phyloP scores from a whole-genome alignment of 2,888 invertebrate genomes.

The Aethes cnicana region DNA sequence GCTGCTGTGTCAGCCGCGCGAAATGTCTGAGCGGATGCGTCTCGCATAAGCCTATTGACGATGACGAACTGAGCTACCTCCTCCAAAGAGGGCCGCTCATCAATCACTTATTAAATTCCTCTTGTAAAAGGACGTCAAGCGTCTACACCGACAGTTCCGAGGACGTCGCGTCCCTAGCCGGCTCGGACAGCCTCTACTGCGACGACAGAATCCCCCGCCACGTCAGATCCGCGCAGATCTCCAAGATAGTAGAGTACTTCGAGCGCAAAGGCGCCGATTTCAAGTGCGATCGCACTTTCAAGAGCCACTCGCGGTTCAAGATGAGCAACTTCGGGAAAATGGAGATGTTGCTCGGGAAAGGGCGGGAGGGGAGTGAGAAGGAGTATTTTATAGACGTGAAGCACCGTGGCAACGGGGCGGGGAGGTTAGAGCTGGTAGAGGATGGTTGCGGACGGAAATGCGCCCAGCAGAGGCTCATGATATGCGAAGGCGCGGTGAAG shows the following conservation, averaged over 20 bases:
- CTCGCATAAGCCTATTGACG: constrained; percentile 49
- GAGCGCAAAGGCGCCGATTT: constrained; percentile 87
- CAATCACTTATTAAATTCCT: constrained; percentile 64
- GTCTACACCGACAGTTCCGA: constrained; percentile 94
- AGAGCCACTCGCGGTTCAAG: constrained; percentile 50
- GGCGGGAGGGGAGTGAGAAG: constrained; percentile 36
- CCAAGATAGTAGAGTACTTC: constrained; percentile 94
- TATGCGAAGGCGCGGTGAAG: constrained; percentile 93
- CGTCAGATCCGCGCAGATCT: constrained; percentile 86
- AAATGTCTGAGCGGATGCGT: constrained; percentile 55
- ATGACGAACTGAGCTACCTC: constrained; percentile 69
- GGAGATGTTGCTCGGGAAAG: constrained; percentile 39
- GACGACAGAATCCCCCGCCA: constrained; percentile 84
- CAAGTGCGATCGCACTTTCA: constrained; percentile 69
- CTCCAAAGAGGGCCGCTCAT: constrained; percentile 65
- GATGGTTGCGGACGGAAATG: constrained; percentile 60
- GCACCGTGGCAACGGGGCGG: constrained; percentile 41
- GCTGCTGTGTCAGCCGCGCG: constrained; percentile 63
- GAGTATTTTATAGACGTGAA: constrained; percentile 54
- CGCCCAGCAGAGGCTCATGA: constrained; percentile 85
- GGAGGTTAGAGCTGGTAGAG: constrained; percentile 39
- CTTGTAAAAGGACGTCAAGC: constrained; percentile 87
- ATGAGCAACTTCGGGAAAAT: constrained; percentile 41
- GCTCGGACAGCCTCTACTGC: constrained; percentile 88
- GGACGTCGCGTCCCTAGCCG: constrained; percentile 90